Evolutionary conservation across 2,888 invertebrate species (phyloP), one percentile per base, ranked within the genome.

Genomic region (Pristionchus maxplancki): DNA sequence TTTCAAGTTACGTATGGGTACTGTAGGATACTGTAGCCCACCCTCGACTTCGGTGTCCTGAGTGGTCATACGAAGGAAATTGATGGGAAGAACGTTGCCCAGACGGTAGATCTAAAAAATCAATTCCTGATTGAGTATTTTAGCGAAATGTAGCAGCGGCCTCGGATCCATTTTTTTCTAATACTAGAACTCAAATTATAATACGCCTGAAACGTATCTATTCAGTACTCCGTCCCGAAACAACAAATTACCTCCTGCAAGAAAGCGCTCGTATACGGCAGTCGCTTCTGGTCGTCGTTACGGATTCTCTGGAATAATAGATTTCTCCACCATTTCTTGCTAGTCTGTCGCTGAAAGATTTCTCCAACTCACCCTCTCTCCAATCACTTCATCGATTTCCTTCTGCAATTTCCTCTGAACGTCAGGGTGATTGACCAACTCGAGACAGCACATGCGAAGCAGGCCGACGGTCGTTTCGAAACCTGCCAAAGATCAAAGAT

Each of bases 381-480:
- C 91, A 40, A 91, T 85, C 24, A 89, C 86, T 11, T 31, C 74
- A 82, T 91, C 91, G 84, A 91, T 85, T 67, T 91, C 91, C 17
- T 89, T 89, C 71, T 90, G 90, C 53, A 91, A 89, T 71, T 88
- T 89, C 81, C 88, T 87, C 82, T 91, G 91, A 1, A 89, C 90
- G 28, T 90, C 89, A 31, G 91, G 91, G 64, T 90, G 89, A 58
- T 90, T 90, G 20, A 91, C 53, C 48, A 91, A 44, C 84, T 90
- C 89, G 28, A 91, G 88, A 62, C 90, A 89, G n/a, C 90, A 89
- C 58, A 90, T 90, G 50, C 91, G 89, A 40, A 91, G 88, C 9
- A 90, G 90, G 64, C 90, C 90, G 17, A 91, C 91, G 37, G 91
- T 91, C 2, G 91, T 91, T 71, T 91, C 91, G 90, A 91, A 90